These are phyloP conservation scores for Arion vulgaris DNA, from an alignment of 1,140 invertebrate genomes.

Conservation along the genomic window DNA sequence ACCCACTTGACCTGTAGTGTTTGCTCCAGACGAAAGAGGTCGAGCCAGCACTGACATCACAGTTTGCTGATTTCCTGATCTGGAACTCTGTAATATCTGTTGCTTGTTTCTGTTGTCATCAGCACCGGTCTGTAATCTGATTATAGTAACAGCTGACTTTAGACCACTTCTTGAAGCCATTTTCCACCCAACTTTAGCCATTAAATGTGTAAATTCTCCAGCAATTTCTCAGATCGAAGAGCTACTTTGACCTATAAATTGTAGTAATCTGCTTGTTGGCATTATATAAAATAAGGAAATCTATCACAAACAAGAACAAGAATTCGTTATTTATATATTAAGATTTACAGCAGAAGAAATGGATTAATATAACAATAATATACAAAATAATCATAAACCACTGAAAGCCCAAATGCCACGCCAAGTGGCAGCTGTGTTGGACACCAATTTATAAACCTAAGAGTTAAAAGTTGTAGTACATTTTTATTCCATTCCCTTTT, in stretches of 20 bases:
- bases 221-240: slow-evolving; percentile 60
- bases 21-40: slow-evolving; percentile 26
- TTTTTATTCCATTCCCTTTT: too few species aligned
- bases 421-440: too few species aligned
- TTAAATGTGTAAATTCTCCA: slow-evolving; percentile 59
- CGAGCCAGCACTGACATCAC: slow-evolving; percentile 36
- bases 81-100: slow-evolving; percentile 46
- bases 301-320: too few species aligned
- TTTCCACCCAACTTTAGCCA: slow-evolving; percentile 67
- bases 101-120: slow-evolving; percentile 15
- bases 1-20: slow-evolving; percentile 30
- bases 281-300: too few species aligned
- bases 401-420: too few species aligned
- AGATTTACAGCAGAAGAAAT: too few species aligned
- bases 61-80: not conserved
- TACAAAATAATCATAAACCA: too few species aligned
- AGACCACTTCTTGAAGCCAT: slow-evolving; percentile 59
- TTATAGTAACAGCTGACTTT: slow-evolving; percentile 26
- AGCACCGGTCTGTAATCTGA: slow-evolving; percentile 2
- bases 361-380: too few species aligned
- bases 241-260: slow-evolving; percentile 69
- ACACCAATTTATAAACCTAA: too few species aligned
- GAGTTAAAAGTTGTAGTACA: too few species aligned
- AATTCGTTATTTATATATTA: too few species aligned
- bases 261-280: too few species aligned